Percentiles rank a stretch among this genome's conserved stretches.
phyloP scores from a whole-genome alignment of 2,797 vertebrate species.

The Hydrolagus colliei region DNA sequence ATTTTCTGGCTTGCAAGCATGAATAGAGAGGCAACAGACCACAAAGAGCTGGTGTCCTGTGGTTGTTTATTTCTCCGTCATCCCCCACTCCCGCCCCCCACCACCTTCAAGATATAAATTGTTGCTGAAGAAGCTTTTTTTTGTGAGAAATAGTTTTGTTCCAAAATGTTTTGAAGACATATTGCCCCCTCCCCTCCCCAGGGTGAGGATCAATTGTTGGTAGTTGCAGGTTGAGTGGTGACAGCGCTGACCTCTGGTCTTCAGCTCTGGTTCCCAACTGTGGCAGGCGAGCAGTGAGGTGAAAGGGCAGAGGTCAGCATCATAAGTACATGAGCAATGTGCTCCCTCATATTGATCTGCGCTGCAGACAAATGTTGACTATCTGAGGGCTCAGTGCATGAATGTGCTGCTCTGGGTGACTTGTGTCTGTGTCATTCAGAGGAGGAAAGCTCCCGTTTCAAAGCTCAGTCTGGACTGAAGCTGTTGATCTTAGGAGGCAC shows the following conservation, averaged over 20 bases:
- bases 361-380: not conserved
- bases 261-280: not conserved
- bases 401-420: conserved; percentile 3
- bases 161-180: not conserved
- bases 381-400: not conserved
- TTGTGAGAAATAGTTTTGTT: not conserved
- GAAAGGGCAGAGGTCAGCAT: not conserved
- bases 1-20: too few species aligned
- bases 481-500: not conserved
- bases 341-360: conserved; percentile 6
- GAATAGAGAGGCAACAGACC: not conserved
- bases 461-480: not conserved
- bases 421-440: not conserved
- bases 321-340: not conserved
- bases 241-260: not conserved
- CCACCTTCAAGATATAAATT: too few species aligned
- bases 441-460: not conserved
- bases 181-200: not conserved
- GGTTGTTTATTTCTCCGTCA: not conserved
- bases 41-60: not conserved
- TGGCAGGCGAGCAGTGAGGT: not conserved
- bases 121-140: not conserved
- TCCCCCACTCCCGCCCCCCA: too few species aligned
- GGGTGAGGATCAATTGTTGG: not conserved
- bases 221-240: not conserved